Percentiles rank a stretch among this genome's conserved stretches.
Evolutionary conservation across 2,797 vertebrate genomes (phyloP).

Genomic region (Gallinago nigripennis): DNA sequence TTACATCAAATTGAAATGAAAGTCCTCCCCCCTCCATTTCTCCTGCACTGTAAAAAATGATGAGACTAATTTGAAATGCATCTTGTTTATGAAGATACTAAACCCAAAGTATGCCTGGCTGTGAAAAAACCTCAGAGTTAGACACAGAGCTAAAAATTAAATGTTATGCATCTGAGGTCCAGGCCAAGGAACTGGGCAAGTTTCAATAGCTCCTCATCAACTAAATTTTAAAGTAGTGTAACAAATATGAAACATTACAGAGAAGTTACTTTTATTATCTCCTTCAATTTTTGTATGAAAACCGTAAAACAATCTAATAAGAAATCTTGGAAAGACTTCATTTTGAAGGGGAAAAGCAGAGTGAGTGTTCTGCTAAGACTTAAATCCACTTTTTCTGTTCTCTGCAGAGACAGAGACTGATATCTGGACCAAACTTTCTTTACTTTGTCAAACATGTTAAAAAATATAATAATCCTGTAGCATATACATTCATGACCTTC

Average conservation of each 20-base stretch:
- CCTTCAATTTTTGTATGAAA: not conserved
- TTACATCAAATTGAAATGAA: not conserved
- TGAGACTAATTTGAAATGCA: not conserved
- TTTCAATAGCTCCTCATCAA: not conserved
- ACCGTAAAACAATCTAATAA: not conserved
- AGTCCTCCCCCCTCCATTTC: not conserved
- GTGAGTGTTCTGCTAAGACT: not conserved
- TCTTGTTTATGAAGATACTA: slow-evolving; percentile 13
- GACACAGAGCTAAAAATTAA: not conserved
- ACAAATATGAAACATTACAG: not conserved
- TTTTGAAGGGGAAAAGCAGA: not conserved
- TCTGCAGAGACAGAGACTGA: not conserved
- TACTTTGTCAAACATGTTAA: not conserved
- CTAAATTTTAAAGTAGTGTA: not conserved
- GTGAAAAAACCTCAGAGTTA: not conserved
- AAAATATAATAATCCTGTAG: not conserved
- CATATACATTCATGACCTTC: not conserved
- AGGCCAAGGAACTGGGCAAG: not conserved
- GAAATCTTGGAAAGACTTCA: not conserved
- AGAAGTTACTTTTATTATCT: not conserved
- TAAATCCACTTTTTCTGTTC: not conserved
- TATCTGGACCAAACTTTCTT: not conserved
- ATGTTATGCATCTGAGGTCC: not conserved
- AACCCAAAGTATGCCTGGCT: not conserved
- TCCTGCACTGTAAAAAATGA: not conserved